These are phyloP conservation scores for Pteropus alecto DNA, from an alignment of 2,113 vertebrate genomes.

Conservation along the genomic window DNA sequence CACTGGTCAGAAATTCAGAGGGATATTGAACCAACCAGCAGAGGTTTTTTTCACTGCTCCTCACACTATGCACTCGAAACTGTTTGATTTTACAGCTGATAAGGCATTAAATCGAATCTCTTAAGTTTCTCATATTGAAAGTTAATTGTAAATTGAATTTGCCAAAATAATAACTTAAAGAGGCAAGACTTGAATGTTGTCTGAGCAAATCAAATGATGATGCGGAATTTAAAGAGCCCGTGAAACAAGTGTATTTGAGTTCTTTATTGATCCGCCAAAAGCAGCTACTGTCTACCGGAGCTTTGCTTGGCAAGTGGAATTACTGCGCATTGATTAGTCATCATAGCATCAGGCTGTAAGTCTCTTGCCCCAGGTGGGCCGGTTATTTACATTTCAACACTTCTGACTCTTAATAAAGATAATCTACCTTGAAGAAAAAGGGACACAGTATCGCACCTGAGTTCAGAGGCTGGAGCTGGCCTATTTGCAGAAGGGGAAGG, in stretches of 20 bases:
- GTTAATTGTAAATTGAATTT: slow-evolving; percentile 59
- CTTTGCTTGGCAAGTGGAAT: neutral
- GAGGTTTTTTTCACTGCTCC: neutral
- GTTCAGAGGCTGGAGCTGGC: neutral
- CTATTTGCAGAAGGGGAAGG: neutral
- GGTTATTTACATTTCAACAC: neutral
- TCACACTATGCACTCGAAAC: neutral
- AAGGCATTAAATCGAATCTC: slow-evolving; percentile 46
- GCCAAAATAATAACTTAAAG: slow-evolving; percentile 67
- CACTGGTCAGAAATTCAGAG: neutral
- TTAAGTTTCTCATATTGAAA: slow-evolving; percentile 48
- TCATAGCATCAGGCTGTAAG: neutral
- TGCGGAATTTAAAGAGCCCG: slow-evolving; percentile 2
- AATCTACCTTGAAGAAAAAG: neutral
- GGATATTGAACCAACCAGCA: neutral
- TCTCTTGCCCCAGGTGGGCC: neutral
- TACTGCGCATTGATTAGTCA: slow-evolving; percentile 41
- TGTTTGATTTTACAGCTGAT: slow-evolving; percentile 42
- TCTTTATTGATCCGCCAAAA: slow-evolving; percentile 7
- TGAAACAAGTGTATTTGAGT: slow-evolving; percentile 41
- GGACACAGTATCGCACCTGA: neutral
- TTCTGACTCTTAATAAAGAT: neutral
- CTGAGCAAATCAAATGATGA: slow-evolving; percentile 49
- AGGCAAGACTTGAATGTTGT: slow-evolving; percentile 36
- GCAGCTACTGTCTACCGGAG: neutral